Evolutionary conservation across 2,888 invertebrate species (phyloP), one percentile per base, ranked within the genome.

Genomic region (Phania funesta): DNA sequence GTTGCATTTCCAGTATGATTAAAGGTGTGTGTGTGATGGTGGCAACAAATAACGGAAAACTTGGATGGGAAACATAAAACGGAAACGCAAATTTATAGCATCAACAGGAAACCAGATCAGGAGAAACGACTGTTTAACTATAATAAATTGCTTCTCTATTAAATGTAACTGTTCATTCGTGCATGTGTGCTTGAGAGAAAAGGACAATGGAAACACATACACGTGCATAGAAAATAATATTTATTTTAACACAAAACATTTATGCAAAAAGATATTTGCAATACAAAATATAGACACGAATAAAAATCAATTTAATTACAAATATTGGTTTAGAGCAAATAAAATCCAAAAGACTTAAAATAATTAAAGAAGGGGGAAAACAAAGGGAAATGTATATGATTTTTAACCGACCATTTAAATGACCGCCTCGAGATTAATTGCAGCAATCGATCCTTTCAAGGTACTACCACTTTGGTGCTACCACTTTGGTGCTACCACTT

Each of bases 21-120:
- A n/a, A n/a, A n/a, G n/a, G 2, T 58, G 11, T 48, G 20, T 56
- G 13, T 35, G 1, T 16, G 64, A 20, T 64, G 44, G 26, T 38
- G 38, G 29, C 56, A 70, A 38, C 46, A 73, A 41, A 32, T 52
- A 62, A 74, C 54, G 79, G 80, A 73, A 81, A 54, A 71, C 71
- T 81, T 81, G 71, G 20, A 41, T 67, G 81, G 71, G 48, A 68
- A 77, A 71, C 65, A 62, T 65, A 41, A 41, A 82, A 78, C 74
- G 82, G 84, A 84, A 83, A 82, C 62, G 79, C 81, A 84, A 84
- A 84, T 84, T 84, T 84, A 84, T 84, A 84, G 84, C 84, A 75
- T 83, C 84, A 81, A 84, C 76, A 84, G 84, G 84, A 84, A 84
- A 84, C 78, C 65, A 82, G 82, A 82, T 82, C 82, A 82, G 48